Percentiles rank a stretch among this genome's conserved stretches.
phyloP scores from a whole-genome alignment of 2,888 invertebrate species.

The Luffia ferchaultella region DNA sequence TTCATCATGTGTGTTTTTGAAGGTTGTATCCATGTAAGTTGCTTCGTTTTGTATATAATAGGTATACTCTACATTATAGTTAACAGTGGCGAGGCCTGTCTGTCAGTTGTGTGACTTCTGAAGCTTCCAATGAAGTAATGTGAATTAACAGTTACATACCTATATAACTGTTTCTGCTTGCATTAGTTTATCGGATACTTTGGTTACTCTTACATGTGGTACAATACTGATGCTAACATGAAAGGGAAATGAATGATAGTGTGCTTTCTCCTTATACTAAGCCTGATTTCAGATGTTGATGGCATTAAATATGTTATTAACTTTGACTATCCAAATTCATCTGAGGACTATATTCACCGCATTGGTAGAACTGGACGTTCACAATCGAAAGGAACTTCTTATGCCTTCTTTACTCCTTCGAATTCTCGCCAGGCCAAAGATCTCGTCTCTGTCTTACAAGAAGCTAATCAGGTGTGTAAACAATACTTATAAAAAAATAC shows the following conservation, averaged over 20 bases:
- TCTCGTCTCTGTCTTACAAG: constrained; percentile 85
- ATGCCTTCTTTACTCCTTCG: constrained; percentile 92
- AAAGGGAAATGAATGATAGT: neutral
- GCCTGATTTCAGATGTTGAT: constrained; percentile 81
- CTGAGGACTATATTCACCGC: constrained; percentile 95
- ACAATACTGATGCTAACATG: no score
- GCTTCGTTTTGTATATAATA: constrained; percentile 3
- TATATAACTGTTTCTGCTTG: no score
- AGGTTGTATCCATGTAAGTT: constrained; percentile 5
- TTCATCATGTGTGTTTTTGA: no score
- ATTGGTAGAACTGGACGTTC: constrained; percentile 94
- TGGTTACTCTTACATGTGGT: no score
- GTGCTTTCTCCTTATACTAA: no score
- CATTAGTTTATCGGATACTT: no score
- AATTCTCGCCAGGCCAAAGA: constrained; percentile 90
- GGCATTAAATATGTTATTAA: constrained; percentile 97
- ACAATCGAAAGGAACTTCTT: constrained; percentile 88
- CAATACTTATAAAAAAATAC: no score
- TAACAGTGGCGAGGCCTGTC: no score
- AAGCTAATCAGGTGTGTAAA: constrained; percentile 84
- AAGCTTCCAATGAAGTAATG: no score
- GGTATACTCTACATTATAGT: no score
- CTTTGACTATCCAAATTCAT: constrained; percentile 95
- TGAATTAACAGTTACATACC: no score
- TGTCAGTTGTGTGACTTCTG: no score